A percentile compares a stretch with the other conserved stretches of the same genome.
phyloP scores from a whole-genome alignment of 2,888 invertebrate genomes.

The Tinea trinotella region DNA sequence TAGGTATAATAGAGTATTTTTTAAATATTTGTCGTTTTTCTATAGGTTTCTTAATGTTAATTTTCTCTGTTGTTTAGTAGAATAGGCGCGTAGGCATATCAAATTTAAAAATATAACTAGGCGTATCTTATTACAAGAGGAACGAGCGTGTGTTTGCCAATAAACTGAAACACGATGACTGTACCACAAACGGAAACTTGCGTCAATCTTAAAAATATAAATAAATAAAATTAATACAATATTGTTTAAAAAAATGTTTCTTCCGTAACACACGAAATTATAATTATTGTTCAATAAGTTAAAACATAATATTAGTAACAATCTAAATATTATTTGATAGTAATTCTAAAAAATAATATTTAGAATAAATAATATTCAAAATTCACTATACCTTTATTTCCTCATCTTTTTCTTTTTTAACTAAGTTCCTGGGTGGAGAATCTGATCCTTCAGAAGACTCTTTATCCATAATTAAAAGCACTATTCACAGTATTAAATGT shows the following conservation, averaged over 20 bases:
- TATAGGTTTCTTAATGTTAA: no score
- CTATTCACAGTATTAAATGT: not conserved
- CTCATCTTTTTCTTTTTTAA: conserved; percentile 82
- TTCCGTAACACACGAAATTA: no score
- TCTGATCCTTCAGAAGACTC: conserved; percentile 30
- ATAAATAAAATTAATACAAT: no score
- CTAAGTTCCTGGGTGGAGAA: conserved; percentile 52
- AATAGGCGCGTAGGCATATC: conserved; percentile 40
- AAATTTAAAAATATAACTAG: conserved; percentile 67
- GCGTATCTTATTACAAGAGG: conserved; percentile 55
- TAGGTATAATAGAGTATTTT: no score
- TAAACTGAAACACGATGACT: conserved; percentile 50
- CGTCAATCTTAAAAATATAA: conserved; percentile 39
- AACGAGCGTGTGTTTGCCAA: conserved; percentile 58
- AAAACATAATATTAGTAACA: no score
- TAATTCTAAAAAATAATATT: no score
- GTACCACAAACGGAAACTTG: conserved; percentile 49
- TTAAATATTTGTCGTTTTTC: no score
- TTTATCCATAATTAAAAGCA: conserved; percentile 13
- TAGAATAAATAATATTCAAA: not conserved
- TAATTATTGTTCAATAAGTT: no score
- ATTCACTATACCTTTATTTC: conserved; percentile 77
- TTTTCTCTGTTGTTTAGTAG: no score
- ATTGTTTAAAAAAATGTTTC: no score
- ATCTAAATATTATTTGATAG: no score